phyloP scores from a whole-genome alignment of 2,113 vertebrate species.

The Etheostoma cragini region DNA sequence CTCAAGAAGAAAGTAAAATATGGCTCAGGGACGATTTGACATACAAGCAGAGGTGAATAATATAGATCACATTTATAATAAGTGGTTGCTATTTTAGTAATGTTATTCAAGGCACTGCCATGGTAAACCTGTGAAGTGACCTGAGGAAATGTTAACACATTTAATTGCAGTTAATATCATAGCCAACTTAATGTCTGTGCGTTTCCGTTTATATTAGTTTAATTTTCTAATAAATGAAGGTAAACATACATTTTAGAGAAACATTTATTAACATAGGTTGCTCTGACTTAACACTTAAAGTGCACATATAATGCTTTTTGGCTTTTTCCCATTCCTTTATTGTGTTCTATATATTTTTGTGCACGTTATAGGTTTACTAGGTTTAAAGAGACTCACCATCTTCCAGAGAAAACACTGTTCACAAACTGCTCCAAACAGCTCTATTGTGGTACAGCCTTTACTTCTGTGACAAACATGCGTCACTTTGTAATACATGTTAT shows the following conservation, averaged over 20 bases:
- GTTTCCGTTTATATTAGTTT: not conserved
- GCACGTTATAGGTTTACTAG: too few species aligned
- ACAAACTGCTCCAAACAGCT: too few species aligned
- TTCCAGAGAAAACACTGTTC: too few species aligned
- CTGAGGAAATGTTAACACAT: slow-evolving; percentile 27
- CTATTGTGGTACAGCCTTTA: too few species aligned
- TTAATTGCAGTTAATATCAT: slow-evolving; percentile 21
- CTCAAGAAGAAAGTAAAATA: not conserved
- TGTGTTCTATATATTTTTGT: too few species aligned
- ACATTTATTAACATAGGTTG: not conserved
- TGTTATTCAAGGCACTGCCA: not conserved
- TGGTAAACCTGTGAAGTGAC: slow-evolving; percentile 27
- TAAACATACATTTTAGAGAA: not conserved
- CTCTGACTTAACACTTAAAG: not conserved
- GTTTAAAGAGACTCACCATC: too few species aligned
- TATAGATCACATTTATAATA: slow-evolving; percentile 2
- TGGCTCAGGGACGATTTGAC: not conserved
- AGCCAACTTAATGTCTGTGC: not conserved
- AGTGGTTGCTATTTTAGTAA: slow-evolving; percentile 27
- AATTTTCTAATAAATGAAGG: not conserved
- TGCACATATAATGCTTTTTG: too few species aligned
- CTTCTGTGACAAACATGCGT: too few species aligned
- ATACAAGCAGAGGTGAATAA: slow-evolving; percentile 4
- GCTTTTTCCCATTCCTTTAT: too few species aligned
- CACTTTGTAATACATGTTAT: too few species aligned